Percentiles rank a stretch among this genome's conserved stretches.
Conservation (phyloP, 2,797 vertebrate genomes). For the Sebastiscus albofasciatus region DNA sequence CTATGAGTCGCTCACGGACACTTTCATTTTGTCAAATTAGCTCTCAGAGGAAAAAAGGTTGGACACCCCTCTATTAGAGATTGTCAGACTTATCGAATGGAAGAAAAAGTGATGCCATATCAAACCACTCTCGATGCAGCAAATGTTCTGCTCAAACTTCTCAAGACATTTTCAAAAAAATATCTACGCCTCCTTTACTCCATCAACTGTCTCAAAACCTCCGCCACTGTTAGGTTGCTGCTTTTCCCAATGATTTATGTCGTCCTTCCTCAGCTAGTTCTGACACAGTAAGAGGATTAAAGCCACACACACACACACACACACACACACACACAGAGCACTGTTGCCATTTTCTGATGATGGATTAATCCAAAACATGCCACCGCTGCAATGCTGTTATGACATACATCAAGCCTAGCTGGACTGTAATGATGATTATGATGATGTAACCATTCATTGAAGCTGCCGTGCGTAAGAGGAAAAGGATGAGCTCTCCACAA, state of each 20-base stretch:
- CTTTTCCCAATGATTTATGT: constrained; percentile 59
- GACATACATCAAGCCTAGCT: constrained; percentile 52
- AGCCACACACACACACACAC: constrained; percentile 2
- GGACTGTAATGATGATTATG: constrained; percentile 28
- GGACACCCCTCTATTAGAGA: neutral
- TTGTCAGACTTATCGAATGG: neutral
- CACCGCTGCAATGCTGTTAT: constrained; percentile 62
- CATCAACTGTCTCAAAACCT: constrained; percentile 24
- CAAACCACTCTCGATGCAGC: neutral
- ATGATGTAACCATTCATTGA: constrained; percentile 69
- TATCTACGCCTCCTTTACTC: neutral
- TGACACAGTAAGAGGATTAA: constrained; percentile 78
- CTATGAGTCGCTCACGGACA: too few relatives aligned
- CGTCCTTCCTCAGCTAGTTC: constrained; percentile 60
- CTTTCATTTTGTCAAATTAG: too few relatives aligned
- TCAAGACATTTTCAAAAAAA: neutral
- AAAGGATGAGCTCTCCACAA: constrained; percentile 60
- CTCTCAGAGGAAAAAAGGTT: too few relatives aligned
- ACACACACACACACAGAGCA: constrained; percentile 10
- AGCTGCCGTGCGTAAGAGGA: constrained; percentile 32
- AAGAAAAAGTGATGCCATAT: neutral
- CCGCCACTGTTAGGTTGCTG: neutral
- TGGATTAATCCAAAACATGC: constrained; percentile 80
- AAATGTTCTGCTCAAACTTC: neutral
- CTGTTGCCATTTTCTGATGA: constrained; percentile 77